Conservation (phyloP, 2,888 invertebrate species). For the Meliscaeva auricollis region DNA sequence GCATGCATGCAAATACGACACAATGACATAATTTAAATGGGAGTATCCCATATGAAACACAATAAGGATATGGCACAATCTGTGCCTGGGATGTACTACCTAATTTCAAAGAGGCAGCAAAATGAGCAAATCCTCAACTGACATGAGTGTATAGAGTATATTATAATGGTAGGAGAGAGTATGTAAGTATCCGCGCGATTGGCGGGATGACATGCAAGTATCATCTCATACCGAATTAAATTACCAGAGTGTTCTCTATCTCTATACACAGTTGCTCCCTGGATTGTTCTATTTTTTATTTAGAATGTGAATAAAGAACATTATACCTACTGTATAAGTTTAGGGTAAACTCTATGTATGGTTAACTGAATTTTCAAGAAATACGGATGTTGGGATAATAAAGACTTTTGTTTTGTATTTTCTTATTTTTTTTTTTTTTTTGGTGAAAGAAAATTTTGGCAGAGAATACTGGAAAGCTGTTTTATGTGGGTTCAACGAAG, state of each 20-base stretch:
- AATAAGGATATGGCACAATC: conserved; percentile 71
- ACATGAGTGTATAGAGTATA: conserved; percentile 50
- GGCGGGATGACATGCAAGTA: conserved; percentile 59
- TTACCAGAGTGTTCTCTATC: conserved; percentile 45
- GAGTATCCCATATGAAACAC: conserved; percentile 68
- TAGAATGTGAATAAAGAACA: conserved; percentile 13
- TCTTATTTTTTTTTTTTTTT: no score
- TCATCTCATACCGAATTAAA: conserved; percentile 64
- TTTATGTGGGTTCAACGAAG: no score
- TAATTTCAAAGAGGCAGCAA: conserved; percentile 64
- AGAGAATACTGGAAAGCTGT: neutral
- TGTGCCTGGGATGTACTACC: conserved; percentile 59
- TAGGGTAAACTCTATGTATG: conserved; percentile 1
- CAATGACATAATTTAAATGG: conserved; percentile 72
- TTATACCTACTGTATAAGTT: neutral
- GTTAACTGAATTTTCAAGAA: conserved; percentile 26
- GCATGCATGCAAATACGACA: conserved; percentile 67
- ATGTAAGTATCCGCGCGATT: conserved; percentile 61
- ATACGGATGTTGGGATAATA: conserved; percentile 21
- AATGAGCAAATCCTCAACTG: conserved; percentile 67
- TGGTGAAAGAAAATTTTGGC: conserved; percentile 16
- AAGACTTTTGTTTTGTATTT: conserved; percentile 12
- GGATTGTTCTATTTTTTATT: conserved; percentile 55
- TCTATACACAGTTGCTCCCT: neutral
- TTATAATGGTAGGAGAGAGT: neutral